phyloP scores from a whole-genome alignment of 2,113 vertebrate genomes.

The Oreocharis arfaki region DNA sequence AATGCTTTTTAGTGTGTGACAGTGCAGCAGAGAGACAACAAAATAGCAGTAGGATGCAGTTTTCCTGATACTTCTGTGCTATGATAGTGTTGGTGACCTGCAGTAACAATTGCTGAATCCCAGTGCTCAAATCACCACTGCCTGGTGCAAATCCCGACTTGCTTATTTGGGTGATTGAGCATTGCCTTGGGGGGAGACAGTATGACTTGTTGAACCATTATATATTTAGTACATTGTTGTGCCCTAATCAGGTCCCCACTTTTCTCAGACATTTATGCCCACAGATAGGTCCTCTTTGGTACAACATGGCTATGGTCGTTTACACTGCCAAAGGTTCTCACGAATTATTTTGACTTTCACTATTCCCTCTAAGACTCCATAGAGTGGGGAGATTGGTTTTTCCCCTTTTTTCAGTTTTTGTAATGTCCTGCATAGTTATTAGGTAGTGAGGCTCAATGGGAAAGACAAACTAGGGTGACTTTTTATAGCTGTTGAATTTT shows the following conservation, averaged over 20 bases:
- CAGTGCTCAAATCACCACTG: neutral
- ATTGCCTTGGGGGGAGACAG: neutral
- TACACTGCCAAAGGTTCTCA: neutral
- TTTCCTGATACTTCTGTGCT: neutral
- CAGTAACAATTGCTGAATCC: neutral
- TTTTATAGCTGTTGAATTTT: neutral
- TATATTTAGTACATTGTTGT: no score
- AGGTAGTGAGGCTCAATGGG: neutral
- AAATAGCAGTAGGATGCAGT: neutral
- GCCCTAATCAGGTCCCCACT: neutral
- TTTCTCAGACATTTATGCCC: neutral
- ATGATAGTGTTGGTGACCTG: neutral
- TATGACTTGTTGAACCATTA: neutral
- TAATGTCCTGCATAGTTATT: neutral
- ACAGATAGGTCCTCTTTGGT: neutral
- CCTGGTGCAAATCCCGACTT: neutral
- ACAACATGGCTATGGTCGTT: neutral
- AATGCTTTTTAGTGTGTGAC: neutral
- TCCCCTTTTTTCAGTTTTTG: neutral
- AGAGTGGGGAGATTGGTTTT: accelerated
- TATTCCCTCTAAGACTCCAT: neutral
- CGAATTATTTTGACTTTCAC: neutral
- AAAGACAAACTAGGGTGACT: neutral
- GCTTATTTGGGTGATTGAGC: neutral
- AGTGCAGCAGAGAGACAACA: neutral